These are phyloP conservation scores for Threskiornis aethiopicus DNA, from an alignment of 2,797 vertebrate species.

Conservation along the genomic window DNA sequence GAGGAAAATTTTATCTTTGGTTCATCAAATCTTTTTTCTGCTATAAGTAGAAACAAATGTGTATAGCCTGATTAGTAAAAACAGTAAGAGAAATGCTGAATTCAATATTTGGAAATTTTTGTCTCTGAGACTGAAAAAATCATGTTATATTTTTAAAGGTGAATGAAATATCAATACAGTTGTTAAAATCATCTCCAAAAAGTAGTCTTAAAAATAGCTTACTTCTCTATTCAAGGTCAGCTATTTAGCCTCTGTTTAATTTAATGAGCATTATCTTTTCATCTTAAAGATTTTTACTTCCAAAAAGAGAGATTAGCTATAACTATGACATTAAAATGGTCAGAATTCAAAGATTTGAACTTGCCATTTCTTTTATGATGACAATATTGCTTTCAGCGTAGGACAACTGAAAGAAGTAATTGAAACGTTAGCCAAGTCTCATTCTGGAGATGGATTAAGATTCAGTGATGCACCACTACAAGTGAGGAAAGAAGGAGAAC, in stretches of 20 bases:
- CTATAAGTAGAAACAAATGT: not conserved
- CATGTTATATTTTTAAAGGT: not conserved
- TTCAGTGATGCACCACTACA: not conserved
- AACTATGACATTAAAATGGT: not conserved
- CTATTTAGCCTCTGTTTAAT: not conserved
- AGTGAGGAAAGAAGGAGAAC: not conserved
- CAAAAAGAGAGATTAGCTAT: not conserved
- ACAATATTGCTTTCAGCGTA: not conserved
- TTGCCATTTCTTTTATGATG: not conserved
- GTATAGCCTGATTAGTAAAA: not conserved
- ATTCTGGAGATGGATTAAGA: not conserved
- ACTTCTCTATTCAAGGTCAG: not conserved
- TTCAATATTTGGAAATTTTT: not conserved
- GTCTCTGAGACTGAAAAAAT: not conserved
- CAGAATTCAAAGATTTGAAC: not conserved
- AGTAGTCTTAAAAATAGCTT: not conserved
- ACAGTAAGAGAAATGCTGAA: not conserved
- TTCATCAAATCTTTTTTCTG: not conserved
- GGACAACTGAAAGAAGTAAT: not conserved
- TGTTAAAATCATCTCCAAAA: not conserved
- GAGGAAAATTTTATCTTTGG: not conserved
- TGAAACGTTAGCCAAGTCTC: not conserved
- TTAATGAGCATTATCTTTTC: not conserved
- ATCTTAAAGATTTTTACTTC: not conserved
- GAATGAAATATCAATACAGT: not conserved